Evolutionary conservation across 2,888 invertebrate species (phyloP).

Genomic region (Pantelozetes paolii): DNA sequence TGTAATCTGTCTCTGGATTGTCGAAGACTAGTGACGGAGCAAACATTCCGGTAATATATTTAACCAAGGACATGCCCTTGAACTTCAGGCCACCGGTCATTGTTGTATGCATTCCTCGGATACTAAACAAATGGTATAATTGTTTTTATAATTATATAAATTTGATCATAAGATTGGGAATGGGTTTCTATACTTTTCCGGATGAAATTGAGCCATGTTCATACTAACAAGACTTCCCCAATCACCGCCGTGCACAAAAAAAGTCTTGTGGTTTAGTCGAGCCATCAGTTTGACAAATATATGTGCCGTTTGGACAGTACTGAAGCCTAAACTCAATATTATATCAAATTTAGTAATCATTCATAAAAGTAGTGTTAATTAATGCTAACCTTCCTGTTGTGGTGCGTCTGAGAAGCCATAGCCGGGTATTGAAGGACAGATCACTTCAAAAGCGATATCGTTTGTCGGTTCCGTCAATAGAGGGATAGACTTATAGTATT

Average conservation of each 20-base stretch:
- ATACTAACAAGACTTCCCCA: conserved; percentile 69
- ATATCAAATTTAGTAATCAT: conserved; percentile 28
- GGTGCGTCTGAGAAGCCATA: conserved; percentile 59
- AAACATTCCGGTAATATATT: conserved; percentile 3
- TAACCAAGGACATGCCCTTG: background rate
- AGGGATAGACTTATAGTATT: conserved; percentile 72
- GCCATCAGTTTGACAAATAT: conserved; percentile 66
- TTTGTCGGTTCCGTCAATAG: conserved; percentile 58
- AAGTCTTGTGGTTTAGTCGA: conserved; percentile 64
- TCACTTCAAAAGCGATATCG: conserved; percentile 64
- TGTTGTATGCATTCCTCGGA: conserved; percentile 36
- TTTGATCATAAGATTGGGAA: background rate
- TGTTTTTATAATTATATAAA: background rate
- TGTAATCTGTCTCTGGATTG: background rate
- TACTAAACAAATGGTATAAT: background rate
- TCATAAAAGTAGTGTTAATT: background rate
- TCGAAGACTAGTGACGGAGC: conserved; percentile 29
- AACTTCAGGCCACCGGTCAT: background rate
- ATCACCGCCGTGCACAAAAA: conserved; percentile 72
- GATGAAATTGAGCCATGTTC: conserved; percentile 63
- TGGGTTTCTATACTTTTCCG: conserved; percentile 54
- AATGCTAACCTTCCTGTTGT: conserved; percentile 58
- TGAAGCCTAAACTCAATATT: conserved; percentile 44
- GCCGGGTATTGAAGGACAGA: conserved; percentile 58
- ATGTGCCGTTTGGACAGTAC: conserved; percentile 51